Evolutionary conservation across 37 sponge, comb jelly and placozoan genomes (phyloP).

Genomic region (Halichondria panicea): DNA sequence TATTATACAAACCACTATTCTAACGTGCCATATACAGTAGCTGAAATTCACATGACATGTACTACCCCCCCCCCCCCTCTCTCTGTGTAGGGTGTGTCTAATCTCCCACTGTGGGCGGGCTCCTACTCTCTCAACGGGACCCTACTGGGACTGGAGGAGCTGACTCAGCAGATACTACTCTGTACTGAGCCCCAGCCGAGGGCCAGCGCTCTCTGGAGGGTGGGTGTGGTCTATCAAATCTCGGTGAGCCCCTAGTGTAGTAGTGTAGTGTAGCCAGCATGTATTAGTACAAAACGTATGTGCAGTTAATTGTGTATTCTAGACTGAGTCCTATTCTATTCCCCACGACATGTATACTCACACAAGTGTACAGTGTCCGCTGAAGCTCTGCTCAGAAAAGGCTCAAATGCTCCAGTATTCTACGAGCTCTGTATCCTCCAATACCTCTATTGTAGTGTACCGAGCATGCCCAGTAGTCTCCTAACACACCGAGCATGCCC

Average conservation of each 20-base stretch:
- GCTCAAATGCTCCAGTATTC: conserved; percentile 20
- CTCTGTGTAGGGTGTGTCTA: conserved; percentile 10
- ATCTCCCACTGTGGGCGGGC: conserved; percentile 34
- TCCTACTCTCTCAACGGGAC: conserved; percentile 58
- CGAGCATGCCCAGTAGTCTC: no score
- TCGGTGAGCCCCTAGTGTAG: conserved; percentile 3
- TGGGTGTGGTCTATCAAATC: conserved; percentile 53
- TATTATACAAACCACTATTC: no score
- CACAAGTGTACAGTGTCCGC: neutral
- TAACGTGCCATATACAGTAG: no score
- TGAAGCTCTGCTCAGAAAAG: neutral
- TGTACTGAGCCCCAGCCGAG: conserved; percentile 39
- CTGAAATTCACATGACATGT: neutral
- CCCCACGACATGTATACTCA: neutral
- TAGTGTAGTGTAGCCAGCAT: neutral
- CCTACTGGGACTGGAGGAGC: conserved; percentile 32
- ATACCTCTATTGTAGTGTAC: neutral
- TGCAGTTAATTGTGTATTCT: neutral
- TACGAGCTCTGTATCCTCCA: conserved; percentile 70
- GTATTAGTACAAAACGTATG: neutral
- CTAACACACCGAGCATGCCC: no score
- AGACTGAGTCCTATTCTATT: neutral
- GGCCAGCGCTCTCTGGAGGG: conserved; percentile 18
- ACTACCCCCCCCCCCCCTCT: conserved; percentile 3
- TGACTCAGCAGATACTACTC: conserved; percentile 48